A percentile compares a stretch with the other conserved stretches of the same genome.
These are phyloP conservation scores for Gymnorhina tibicen DNA, from an alignment of 2,113 vertebrate species.

Conservation along the genomic window DNA sequence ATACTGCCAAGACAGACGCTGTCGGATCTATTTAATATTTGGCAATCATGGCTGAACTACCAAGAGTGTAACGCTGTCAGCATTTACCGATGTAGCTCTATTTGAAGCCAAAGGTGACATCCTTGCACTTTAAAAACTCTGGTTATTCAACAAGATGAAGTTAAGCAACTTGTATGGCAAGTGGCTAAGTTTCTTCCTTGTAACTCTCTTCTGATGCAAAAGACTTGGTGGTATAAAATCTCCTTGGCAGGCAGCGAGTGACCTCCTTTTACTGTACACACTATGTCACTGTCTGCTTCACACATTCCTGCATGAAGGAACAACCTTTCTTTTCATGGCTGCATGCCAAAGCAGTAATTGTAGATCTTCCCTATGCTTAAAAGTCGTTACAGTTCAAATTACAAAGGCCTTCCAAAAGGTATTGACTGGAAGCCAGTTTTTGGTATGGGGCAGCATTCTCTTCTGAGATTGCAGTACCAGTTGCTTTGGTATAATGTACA, in stretches of 20 bases:
- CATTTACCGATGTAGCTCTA: not conserved
- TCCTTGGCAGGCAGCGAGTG: rapidly evolving
- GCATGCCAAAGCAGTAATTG: not conserved
- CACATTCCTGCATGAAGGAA: not conserved
- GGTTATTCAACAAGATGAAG: not conserved
- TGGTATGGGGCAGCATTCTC: not conserved
- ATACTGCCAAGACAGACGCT: not conserved
- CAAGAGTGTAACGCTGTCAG: not conserved
- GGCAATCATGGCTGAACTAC: not conserved
- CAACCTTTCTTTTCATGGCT: not conserved
- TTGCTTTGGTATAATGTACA: not conserved
- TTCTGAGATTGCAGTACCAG: not conserved
- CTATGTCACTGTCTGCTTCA: not conserved
- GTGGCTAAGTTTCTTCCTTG: not conserved
- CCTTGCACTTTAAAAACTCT: not conserved
- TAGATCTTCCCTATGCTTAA: not conserved
- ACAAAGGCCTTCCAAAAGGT: not conserved
- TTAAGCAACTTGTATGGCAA: not conserved
- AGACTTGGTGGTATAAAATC: not conserved
- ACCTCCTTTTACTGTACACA: not conserved
- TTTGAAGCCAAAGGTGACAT: not conserved
- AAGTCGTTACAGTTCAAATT: not conserved
- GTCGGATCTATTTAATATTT: rapidly evolving
- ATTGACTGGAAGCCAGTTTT: not conserved
- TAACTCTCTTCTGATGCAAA: not conserved